phyloP scores from a whole-genome alignment of 2,888 invertebrate species.

The Chironomus tentans region DNA sequence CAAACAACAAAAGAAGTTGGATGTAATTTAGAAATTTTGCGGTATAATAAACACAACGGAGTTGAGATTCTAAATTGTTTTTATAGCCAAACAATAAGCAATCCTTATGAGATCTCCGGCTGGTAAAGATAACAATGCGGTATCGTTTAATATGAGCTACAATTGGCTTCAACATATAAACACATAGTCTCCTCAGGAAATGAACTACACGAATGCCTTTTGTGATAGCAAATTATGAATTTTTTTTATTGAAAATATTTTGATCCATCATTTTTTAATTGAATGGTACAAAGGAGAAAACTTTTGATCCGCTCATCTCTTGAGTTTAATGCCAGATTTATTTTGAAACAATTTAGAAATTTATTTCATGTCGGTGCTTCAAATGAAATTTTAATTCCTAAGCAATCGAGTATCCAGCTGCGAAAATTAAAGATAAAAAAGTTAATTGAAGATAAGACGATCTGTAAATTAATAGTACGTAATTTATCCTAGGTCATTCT shows the following conservation, averaged over 20 bases:
- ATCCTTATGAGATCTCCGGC: not conserved
- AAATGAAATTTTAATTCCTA: not conserved
- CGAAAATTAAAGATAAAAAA: not conserved
- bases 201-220: not conserved
- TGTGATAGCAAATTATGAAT: slow-evolving; percentile 1
- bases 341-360: too few species aligned
- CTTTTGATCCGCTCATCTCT: not conserved
- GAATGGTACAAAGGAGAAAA: too few species aligned
- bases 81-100: not conserved
- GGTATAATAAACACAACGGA: not conserved
- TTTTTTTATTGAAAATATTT: not conserved
- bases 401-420: not conserved
- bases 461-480: not conserved
- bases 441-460: not conserved
- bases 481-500: not conserved
- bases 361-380: not conserved
- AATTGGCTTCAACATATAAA: not conserved
- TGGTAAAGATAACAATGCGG: slow-evolving; percentile 8
- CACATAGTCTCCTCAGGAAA: not conserved
- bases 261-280: too few species aligned
- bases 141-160: not conserved
- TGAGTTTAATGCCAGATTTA: too few species aligned
- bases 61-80: slow-evolving; percentile 3
- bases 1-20: slow-evolving; percentile 15
- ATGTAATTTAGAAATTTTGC: slow-evolving; percentile 20